Conservation (phyloP, 2,113 vertebrate species). For the Dipodomys spectabilis region DNA sequence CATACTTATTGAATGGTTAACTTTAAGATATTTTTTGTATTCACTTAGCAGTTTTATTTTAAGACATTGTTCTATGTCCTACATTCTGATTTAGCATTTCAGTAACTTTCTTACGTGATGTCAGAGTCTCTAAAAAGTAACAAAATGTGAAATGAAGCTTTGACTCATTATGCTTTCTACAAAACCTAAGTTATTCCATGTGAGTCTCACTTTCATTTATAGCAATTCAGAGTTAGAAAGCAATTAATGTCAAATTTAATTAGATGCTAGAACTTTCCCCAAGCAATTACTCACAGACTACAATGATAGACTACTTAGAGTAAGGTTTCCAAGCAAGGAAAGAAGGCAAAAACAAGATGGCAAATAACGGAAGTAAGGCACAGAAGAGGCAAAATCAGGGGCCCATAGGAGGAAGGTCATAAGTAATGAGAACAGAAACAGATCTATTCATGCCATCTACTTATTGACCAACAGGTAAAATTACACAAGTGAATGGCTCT, state of each 20-base stretch:
- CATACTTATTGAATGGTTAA: background rate
- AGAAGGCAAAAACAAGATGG: background rate
- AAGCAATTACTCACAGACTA: constrained; percentile 60
- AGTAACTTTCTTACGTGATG: background rate
- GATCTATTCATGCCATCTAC: background rate
- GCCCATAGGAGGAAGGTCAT: no score
- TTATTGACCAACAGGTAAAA: background rate
- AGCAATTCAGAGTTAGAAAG: constrained; percentile 54
- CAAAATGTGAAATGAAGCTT: background rate
- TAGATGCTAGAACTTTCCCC: constrained; percentile 48
- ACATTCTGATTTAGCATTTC: constrained; percentile 1
- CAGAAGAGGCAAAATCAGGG: background rate
- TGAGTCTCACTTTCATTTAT: constrained; percentile 48
- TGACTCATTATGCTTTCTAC: background rate
- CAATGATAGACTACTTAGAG: constrained; percentile 17
- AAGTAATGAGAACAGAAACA: background rate
- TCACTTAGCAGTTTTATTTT: background rate
- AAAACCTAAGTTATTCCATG: background rate
- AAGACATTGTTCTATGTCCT: background rate
- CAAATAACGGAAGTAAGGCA: background rate
- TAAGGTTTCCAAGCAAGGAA: background rate
- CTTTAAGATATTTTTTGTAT: background rate
- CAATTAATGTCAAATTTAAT: constrained; percentile 74
- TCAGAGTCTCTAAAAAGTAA: background rate
- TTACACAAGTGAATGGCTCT: background rate